Evolutionary conservation across 1,140 invertebrate genomes (phyloP).

Genomic region (Musca domestica): DNA sequence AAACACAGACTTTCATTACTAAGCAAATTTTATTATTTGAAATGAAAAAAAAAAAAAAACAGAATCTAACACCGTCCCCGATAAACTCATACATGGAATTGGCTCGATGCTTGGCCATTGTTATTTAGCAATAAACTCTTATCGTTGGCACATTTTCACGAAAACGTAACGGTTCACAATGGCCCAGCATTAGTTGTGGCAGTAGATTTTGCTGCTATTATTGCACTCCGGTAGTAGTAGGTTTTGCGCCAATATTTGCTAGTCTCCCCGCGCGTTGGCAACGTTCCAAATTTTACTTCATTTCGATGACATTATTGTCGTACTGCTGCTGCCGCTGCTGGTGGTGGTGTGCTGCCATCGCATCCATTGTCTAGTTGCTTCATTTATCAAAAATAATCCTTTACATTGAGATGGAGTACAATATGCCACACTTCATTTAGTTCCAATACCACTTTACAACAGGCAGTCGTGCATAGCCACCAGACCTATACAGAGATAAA

Average conservation of each 20-base stretch:
- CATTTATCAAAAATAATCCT: constrained; percentile 11
- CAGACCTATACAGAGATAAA: not conserved
- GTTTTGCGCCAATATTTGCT: no score
- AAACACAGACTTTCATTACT: no score
- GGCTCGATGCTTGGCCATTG: no score
- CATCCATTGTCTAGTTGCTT: not conserved
- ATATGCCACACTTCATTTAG: constrained; percentile 20
- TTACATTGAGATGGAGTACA: constrained; percentile 5
- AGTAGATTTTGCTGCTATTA: not conserved
- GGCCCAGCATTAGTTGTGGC: not conserved
- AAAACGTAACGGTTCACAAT: not conserved
- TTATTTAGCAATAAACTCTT: constrained; percentile 12
- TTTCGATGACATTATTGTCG: no score
- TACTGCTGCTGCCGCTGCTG: not conserved
- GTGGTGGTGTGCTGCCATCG: not conserved
- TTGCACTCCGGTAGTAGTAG: no score
- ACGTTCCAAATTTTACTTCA: constrained; percentile 6
- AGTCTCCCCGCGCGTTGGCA: not conserved
- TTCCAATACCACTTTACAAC: constrained; percentile 17
- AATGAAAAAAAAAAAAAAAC: no score
- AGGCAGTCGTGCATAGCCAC: constrained; percentile 9
- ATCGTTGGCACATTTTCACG: constrained; percentile 16
- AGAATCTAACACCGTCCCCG: no score
- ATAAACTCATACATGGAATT: no score
- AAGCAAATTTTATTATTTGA: no score